Percentiles rank a stretch among this genome's conserved stretches.
These are phyloP conservation scores for Halichoerus grypus DNA, from an alignment of 2,113 vertebrate genomes.

Conservation along the genomic window DNA sequence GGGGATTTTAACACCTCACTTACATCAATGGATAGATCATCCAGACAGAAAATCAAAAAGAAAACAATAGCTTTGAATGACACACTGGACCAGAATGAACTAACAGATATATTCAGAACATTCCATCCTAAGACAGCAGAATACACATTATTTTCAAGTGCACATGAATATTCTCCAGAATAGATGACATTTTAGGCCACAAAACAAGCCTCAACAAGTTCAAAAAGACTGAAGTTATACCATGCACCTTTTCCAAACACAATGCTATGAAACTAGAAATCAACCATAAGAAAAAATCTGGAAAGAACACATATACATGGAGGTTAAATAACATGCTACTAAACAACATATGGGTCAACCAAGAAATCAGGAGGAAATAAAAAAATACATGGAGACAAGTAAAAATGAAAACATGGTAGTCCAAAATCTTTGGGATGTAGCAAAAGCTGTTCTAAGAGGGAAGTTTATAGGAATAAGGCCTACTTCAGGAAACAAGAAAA, in stretches of 20 bases:
- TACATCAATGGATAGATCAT: not conserved
- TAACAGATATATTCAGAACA: not conserved
- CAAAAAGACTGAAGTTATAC: not conserved
- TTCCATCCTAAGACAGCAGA: not conserved
- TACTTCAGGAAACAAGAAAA: not conserved
- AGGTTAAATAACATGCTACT: not conserved
- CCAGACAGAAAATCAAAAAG: not conserved
- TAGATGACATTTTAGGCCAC: not conserved
- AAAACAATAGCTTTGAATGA: not conserved
- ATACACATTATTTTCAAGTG: not conserved
- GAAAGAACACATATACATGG: not conserved
- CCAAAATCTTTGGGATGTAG: not conserved
- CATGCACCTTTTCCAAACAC: not conserved
- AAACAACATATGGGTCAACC: not conserved
- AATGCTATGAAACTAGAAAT: not conserved
- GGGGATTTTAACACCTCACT: not conserved
- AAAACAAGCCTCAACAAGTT: not conserved
- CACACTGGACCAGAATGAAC: not conserved
- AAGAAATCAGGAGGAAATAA: not conserved
- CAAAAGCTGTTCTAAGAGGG: not conserved
- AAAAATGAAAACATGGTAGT: not conserved
- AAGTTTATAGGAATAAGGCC: not conserved
- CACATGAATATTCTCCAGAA: not conserved
- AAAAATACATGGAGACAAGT: not conserved
- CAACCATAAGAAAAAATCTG: not conserved